Evolutionary conservation across 2,113 vertebrate species (phyloP).

Genomic region (Herpailurus yagouaroundi): DNA sequence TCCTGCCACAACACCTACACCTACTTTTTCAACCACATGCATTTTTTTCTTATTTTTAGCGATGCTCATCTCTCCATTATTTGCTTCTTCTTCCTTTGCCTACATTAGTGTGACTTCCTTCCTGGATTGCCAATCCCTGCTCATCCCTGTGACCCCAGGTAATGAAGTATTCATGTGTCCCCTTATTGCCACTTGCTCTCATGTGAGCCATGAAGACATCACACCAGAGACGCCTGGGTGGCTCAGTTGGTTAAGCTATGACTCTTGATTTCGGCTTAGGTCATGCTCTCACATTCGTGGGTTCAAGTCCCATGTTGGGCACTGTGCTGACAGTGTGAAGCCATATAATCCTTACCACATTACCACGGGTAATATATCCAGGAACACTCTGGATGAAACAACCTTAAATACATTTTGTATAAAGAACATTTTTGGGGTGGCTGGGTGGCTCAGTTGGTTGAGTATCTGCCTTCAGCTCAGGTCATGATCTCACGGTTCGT

Average conservation of each 20-base stretch:
- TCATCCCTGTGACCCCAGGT: not conserved
- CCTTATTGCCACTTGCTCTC: not conserved
- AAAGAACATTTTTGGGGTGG: no score
- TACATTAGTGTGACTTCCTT: not conserved
- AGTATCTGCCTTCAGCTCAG: no score
- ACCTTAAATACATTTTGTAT: not conserved
- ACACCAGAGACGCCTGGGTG: not conserved
- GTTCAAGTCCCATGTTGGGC: no score
- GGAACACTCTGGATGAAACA: not conserved
- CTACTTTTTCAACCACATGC: not conserved
- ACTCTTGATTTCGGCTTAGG: no score
- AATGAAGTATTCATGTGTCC: not conserved
- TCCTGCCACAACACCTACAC: not conserved
- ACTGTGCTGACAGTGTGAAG: no score
- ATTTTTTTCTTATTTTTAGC: not conserved
- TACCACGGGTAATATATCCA: not conserved
- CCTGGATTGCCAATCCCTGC: not conserved
- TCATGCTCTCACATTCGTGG: no score
- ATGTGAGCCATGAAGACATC: not conserved
- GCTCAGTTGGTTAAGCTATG: no score
- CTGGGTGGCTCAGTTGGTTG: no score
- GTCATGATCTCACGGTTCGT: no score
- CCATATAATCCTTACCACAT: not conserved
- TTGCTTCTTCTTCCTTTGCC: not conserved
- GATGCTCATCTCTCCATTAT: not conserved